These are phyloP conservation scores for Pinna nobilis DNA, from an alignment of 1,140 invertebrate genomes.

Conservation along the genomic window DNA sequence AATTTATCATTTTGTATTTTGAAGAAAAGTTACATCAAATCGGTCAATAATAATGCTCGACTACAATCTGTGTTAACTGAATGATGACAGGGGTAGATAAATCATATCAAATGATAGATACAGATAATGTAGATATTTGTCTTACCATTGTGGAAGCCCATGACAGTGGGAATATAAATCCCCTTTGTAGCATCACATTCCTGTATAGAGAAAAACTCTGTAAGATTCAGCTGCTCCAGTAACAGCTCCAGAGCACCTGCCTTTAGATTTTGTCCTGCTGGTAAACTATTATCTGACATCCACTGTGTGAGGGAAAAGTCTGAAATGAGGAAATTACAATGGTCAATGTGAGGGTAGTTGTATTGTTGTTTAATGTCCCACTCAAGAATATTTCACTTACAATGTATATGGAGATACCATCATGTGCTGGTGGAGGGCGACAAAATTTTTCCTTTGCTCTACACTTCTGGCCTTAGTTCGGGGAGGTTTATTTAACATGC, in stretches of 20 bases:
- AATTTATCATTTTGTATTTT: not conserved
- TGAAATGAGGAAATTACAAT: not conserved
- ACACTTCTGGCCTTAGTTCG: too few relatives aligned
- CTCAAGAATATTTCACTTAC: not conserved
- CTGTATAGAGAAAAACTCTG: slow-evolving; percentile 15
- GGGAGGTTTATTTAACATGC: too few relatives aligned
- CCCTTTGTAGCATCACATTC: slow-evolving; percentile 19
- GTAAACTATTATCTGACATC: slow-evolving; percentile 4
- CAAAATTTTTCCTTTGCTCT: too few relatives aligned
- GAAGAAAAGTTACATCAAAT: not conserved
- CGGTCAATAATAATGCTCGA: not conserved
- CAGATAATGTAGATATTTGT: too few relatives aligned
- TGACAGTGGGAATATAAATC: slow-evolving; percentile 24
- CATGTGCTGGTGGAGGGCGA: not conserved
- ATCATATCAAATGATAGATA: too few relatives aligned
- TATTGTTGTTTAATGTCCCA: not conserved
- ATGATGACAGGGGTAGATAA: not conserved
- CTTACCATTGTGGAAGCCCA: slow-evolving; percentile 33
- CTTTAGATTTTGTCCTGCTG: not conserved
- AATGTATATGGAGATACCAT: not conserved
- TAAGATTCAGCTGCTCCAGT: slow-evolving; percentile 14
- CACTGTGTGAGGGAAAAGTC: slow-evolving; percentile 32
- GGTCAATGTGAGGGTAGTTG: not conserved
- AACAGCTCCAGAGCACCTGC: slow-evolving; percentile 26
- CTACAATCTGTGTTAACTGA: not conserved